Evolutionary conservation across 2,113 vertebrate species (phyloP), one percentile per base, ranked within the genome.

Genomic region (Egretta garzetta): DNA sequence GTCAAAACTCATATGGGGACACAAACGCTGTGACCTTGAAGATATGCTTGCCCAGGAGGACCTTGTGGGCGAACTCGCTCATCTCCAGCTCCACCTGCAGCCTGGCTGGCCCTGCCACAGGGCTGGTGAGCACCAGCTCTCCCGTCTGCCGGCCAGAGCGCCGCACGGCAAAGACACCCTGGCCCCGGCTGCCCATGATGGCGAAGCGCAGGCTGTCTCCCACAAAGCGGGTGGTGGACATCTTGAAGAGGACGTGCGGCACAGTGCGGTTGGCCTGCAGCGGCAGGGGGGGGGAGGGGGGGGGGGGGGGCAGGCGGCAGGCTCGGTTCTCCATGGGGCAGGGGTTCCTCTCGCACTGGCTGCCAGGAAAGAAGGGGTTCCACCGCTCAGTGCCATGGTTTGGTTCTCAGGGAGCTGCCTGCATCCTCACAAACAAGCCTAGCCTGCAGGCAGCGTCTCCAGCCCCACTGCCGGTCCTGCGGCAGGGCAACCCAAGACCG

Each of bases 81-180:
- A 99, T 99, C 97, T 99, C 99, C 96, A 99, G 97, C 60, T 99
- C 98, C 16, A 98, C 98, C 95, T 99, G 98, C 93, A 99, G 92
- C 0, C 96, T 97, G 53, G 94, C 94, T 9, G 99, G 98, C 32
- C 99, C 99, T 1, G 67, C 97, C 45, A 98, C 96, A 0, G 98
- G 98, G 79, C 95, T 98, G 81, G 97, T 98, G 91, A 99, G 98
- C 96, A 99, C 97, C 96, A 99, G 98, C 95, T 99, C 98, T 27
- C 99, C 99, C 0, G 98, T 98, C 95, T 98, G 98, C 58, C 97
- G 97, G 97, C 98, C 98, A 0, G 99, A 98, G 47, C 98, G 98
- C 93, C 98, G 98, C 64, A 99, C 98, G 0, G 96, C 82, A 13
- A 98, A 98, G 62, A 97, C 70, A 1, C 97, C 97, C 11, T 91